Evolutionary conservation across 2,888 invertebrate genomes (phyloP).

Genomic region (Limenitis camilla): DNA sequence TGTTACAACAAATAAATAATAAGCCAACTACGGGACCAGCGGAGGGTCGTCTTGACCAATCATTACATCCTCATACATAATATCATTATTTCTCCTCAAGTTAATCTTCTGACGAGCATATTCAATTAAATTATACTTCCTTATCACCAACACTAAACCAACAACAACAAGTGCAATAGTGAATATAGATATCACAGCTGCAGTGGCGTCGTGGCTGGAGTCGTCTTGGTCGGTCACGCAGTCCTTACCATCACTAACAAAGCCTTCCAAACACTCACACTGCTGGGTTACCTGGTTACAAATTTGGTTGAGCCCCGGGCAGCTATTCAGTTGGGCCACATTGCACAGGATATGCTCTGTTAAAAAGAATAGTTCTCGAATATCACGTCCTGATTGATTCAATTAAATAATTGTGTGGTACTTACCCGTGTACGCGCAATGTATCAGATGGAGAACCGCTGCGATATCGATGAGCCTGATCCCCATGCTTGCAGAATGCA

Average conservation of each 20-base stretch:
- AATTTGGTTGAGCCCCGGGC: conserved; percentile 43
- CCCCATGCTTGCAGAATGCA: conserved; percentile 39
- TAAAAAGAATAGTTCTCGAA: conserved; percentile 61
- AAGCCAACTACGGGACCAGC: conserved; percentile 51
- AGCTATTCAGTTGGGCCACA: conserved; percentile 40
- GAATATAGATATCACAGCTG: conserved; percentile 52
- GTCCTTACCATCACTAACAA: conserved; percentile 38
- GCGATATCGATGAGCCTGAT: conserved; percentile 44
- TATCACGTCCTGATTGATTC: conserved; percentile 60
- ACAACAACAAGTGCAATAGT: conserved; percentile 53
- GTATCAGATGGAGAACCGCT: conserved; percentile 50
- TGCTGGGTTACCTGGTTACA: conserved; percentile 41
- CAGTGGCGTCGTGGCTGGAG: conserved; percentile 41
- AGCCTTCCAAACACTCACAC: conserved; percentile 50
- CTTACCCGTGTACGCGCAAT: conserved; percentile 57
- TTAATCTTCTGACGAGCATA: conserved; percentile 58
- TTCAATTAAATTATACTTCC: conserved; percentile 62
- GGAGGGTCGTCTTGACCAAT: conserved; percentile 71
- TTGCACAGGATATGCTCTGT: conserved; percentile 71
- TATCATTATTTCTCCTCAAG: conserved; percentile 53
- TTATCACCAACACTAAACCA: conserved; percentile 57
- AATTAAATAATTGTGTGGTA: conserved; percentile 67
- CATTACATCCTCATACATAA: conserved; percentile 73
- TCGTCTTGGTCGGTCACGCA: conserved; percentile 34
- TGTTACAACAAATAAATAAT: conserved; percentile 16